phyloP scores from a whole-genome alignment of 2,888 invertebrate species.

The Drosophila longiperda region DNA sequence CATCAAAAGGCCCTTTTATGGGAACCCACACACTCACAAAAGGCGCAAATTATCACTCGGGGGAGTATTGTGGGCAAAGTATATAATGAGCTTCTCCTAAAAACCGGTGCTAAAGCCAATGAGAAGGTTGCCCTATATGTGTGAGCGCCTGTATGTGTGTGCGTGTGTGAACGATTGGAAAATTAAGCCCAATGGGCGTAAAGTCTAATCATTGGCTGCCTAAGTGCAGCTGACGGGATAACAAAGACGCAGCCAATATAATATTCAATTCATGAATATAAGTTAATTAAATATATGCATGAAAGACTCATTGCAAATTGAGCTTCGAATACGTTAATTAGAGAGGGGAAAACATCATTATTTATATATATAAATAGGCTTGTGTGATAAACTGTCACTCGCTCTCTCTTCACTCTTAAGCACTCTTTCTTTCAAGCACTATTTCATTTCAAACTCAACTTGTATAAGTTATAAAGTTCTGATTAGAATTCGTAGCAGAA shows the following conservation, averaged over 20 bases:
- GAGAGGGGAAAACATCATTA: not conserved
- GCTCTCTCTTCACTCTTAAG: not conserved
- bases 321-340: constrained; percentile 10
- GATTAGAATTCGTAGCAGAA: not conserved
- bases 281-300: constrained; percentile 11
- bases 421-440: not conserved
- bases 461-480: not conserved
- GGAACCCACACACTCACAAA: constrained; percentile 6
- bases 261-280: constrained; percentile 25
- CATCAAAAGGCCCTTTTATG: constrained; percentile 14
- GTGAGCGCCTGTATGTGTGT: constrained; percentile 52
- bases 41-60: constrained; percentile 70
- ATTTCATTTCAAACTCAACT: not conserved
- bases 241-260: constrained; percentile 33
- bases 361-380: not conserved
- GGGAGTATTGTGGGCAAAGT: constrained; percentile 71
- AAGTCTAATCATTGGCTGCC: constrained; percentile 2
- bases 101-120: constrained; percentile 22
- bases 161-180: not conserved
- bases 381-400: not conserved
- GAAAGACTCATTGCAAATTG: constrained; percentile 4
- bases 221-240: constrained; percentile 24
- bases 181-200: constrained; percentile 1
- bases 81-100: constrained; percentile 69
- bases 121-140: constrained; percentile 17